Conservation (phyloP, 2,888 invertebrate genomes). For the Polydrusus cervinus region DNA sequence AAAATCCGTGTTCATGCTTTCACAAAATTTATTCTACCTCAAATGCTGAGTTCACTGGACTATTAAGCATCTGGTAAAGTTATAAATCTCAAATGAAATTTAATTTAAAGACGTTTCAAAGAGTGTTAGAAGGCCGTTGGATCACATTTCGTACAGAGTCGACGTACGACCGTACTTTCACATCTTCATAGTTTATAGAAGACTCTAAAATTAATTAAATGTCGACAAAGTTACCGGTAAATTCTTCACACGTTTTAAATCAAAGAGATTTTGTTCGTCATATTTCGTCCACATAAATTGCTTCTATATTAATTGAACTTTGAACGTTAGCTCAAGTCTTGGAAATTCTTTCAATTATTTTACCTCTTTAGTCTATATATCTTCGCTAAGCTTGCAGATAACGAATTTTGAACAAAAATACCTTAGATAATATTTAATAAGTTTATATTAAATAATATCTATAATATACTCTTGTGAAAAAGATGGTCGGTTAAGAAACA, state of each 20-base stretch:
- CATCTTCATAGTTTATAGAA: conserved; percentile 29
- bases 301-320: conserved; percentile 18
- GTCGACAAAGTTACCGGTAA: conserved; percentile 9
- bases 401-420: background rate
- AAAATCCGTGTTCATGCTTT: conserved; percentile 46
- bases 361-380: background rate
- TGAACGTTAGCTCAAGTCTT: background rate
- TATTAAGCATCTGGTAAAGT: conserved; percentile 40
- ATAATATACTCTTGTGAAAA: no score
- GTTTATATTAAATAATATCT: no score
- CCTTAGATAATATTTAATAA: no score
- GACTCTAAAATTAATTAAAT: conserved; percentile 34
- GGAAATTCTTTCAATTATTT: conserved; percentile 7
- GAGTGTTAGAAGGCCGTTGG: conserved; percentile 38
- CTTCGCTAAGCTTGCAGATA: background rate
- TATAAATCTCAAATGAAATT: conserved; percentile 46
- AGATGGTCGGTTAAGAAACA: no score
- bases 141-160: conserved; percentile 31
- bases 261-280: conserved; percentile 22
- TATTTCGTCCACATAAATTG: conserved; percentile 23
- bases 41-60: conserved; percentile 48
- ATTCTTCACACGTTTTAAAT: conserved; percentile 21
- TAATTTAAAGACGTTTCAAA: conserved; percentile 46
- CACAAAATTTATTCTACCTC: conserved; percentile 51
- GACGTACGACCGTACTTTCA: conserved; percentile 21